These are phyloP conservation scores for Caloenas nicobarica DNA, from an alignment of 2,113 vertebrate species.

Conservation along the genomic window DNA sequence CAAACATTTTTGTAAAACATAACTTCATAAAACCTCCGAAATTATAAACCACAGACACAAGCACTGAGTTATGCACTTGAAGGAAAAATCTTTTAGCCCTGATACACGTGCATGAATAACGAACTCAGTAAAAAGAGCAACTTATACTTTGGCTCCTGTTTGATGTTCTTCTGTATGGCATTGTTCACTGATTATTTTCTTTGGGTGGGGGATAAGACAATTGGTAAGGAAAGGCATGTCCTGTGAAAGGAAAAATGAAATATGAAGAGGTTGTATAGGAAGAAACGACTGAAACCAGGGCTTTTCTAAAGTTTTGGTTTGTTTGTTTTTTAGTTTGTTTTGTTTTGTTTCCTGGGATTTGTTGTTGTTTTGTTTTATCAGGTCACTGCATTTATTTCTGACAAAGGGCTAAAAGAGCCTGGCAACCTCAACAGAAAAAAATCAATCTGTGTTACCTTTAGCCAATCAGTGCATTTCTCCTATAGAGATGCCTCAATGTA, in stretches of 20 bases:
- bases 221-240: neutral
- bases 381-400: neutral
- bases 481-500: neutral
- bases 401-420: neutral
- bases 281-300: neutral
- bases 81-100: neutral
- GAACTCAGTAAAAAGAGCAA: neutral
- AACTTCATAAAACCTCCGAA: neutral
- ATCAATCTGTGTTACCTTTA: neutral
- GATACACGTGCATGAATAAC: neutral
- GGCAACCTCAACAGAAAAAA: neutral
- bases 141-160: neutral
- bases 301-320: neutral
- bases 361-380: neutral
- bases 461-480: neutral
- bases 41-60: neutral
- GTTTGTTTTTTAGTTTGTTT: neutral
- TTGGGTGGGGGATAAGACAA: too few species aligned
- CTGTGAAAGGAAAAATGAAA: neutral
- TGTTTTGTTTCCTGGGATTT: too few species aligned
- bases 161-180: neutral
- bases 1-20: neutral
- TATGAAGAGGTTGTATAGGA: neutral
- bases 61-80: neutral
- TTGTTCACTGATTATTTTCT: neutral